Conservation (phyloP, 2,888 invertebrate genomes). For the Orgyia antiqua region DNA sequence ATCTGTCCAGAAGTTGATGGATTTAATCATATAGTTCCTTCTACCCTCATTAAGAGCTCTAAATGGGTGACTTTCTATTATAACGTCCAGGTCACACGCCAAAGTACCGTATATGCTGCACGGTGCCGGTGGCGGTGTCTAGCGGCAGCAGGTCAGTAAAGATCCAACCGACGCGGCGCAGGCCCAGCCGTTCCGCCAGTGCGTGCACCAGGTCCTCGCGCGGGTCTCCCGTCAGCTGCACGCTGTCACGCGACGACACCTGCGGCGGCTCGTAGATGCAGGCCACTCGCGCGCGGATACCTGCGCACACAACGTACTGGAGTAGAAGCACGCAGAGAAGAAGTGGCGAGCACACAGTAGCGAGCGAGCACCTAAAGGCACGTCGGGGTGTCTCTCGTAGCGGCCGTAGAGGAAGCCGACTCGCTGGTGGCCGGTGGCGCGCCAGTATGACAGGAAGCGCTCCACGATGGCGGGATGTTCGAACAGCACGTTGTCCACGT, state of each 20-base stretch:
- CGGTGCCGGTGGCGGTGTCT: slow-evolving; percentile 90
- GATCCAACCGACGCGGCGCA: slow-evolving; percentile 95
- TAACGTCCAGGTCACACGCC: no score
- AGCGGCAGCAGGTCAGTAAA: slow-evolving; percentile 97
- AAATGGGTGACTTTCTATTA: no score
- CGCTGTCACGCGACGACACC: slow-evolving; percentile 85
- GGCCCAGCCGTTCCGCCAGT: slow-evolving; percentile 87
- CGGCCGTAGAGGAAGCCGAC: slow-evolving; percentile 94
- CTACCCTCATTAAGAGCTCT: no score
- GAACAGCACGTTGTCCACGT: slow-evolving; percentile 97
- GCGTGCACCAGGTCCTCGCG: slow-evolving; percentile 83
- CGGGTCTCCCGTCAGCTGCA: slow-evolving; percentile 80
- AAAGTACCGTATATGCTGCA: slow-evolving; percentile 80
- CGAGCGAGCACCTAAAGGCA: slow-evolving; percentile 43
- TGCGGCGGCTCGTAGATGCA: slow-evolving; percentile 99
- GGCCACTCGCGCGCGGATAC: slow-evolving; percentile 91
- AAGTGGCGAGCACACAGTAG: no score
- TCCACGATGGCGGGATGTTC: slow-evolving; percentile 97
- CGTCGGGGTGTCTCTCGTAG: slow-evolving; percentile 91
- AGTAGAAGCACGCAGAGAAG: no score
- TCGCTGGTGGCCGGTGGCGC: slow-evolving; percentile 94
- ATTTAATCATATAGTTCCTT: no score
- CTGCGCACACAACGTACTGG: slow-evolving; percentile 31
- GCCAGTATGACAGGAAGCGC: slow-evolving; percentile 97
- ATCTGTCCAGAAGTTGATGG: no score